Conservation (phyloP, 2,888 invertebrate genomes). For the Drosophila monieri region DNA sequence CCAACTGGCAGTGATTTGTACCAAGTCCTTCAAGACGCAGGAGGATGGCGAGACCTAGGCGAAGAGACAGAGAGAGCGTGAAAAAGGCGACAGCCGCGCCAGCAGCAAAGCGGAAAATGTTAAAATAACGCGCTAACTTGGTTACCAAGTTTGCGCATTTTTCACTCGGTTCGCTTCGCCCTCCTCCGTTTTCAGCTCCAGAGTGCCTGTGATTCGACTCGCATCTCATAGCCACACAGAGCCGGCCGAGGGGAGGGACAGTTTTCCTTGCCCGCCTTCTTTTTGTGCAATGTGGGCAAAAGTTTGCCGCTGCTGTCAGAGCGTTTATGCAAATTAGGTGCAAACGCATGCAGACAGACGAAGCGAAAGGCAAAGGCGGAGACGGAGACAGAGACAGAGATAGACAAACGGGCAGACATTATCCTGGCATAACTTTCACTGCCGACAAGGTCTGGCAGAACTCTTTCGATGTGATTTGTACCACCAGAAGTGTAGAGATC, state of each 20-base stretch:
- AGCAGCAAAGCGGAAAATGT: slow-evolving; percentile 74
- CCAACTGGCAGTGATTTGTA: slow-evolving; percentile 71
- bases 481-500: slow-evolving; percentile 25
- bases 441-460: slow-evolving; percentile 48
- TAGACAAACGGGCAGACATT: slow-evolving; percentile 74
- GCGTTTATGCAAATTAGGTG: slow-evolving; percentile 78
- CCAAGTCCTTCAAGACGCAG: slow-evolving; percentile 66
- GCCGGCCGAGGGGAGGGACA: slow-evolving; percentile 7
- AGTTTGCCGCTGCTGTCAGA: slow-evolving; percentile 75
- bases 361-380: slow-evolving; percentile 40
- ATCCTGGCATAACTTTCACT: slow-evolving; percentile 75
- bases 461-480: slow-evolving; percentile 36
- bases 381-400: slow-evolving; percentile 37
- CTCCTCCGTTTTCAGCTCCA: slow-evolving; percentile 15
- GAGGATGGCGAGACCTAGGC: slow-evolving; percentile 20
- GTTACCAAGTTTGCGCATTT: slow-evolving; percentile 80
- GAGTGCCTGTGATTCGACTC: slow-evolving; percentile 37
- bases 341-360: slow-evolving; percentile 64
- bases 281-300: slow-evolving; percentile 79
- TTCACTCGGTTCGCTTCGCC: slow-evolving; percentile 69
- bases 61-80: slow-evolving; percentile 25
- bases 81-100: slow-evolving; percentile 51
- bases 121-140: slow-evolving; percentile 80
- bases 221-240: slow-evolving; percentile 30
- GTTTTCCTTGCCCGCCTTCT: slow-evolving; percentile 55